Conservation (phyloP, 2,113 vertebrate genomes). For the Suncus etruscus region DNA sequence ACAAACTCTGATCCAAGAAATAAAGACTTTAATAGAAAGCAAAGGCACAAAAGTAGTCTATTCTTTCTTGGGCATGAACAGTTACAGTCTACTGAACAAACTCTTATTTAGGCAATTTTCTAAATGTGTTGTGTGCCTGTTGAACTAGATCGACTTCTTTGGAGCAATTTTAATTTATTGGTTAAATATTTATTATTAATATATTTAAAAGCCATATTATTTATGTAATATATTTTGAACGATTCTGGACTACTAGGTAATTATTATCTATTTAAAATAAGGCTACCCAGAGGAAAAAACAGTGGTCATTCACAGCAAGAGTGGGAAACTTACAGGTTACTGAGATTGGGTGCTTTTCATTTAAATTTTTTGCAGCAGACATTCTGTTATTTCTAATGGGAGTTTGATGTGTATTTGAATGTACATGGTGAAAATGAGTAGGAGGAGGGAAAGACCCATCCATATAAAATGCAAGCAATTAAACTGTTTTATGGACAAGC, state of each 20-base stretch:
- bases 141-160: constrained; percentile 69
- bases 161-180: not conserved
- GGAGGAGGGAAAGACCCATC: constrained; percentile 54
- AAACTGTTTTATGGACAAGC: constrained; percentile 69
- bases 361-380: constrained; percentile 52
- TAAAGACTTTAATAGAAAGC: not conserved
- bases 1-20: not conserved
- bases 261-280: constrained; percentile 56
- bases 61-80: not conserved
- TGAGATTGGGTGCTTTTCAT: constrained; percentile 23
- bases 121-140: not conserved
- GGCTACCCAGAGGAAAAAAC: constrained; percentile 59
- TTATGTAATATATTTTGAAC: constrained; percentile 75
- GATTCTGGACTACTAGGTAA: not conserved
- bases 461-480: constrained; percentile 64
- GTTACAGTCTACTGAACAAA: constrained; percentile 53
- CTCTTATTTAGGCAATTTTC: constrained; percentile 37
- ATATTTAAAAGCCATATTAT: constrained; percentile 69
- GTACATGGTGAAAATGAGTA: constrained; percentile 37
- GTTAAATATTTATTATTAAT: constrained; percentile 72
- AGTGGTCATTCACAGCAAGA: constrained; percentile 22
- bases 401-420: constrained; percentile 47
- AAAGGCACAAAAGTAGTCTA: not conserved
- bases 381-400: constrained; percentile 34
- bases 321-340: constrained; percentile 52